phyloP scores from a whole-genome alignment of 2,888 invertebrate species.

The Aproaerema taeniolella region DNA sequence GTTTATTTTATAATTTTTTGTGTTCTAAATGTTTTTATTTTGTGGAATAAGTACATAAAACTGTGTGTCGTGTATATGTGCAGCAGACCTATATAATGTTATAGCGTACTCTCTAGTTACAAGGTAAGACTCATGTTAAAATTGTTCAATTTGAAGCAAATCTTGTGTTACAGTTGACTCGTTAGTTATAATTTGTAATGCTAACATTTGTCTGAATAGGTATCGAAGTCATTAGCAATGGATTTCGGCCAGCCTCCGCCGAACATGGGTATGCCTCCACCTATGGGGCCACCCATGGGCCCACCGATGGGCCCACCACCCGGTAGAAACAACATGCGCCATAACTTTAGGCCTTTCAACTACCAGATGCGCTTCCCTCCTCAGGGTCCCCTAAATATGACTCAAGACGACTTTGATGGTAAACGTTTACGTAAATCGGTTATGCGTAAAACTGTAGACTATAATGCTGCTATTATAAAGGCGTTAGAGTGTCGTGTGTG shows the following conservation, averaged over 20 bases:
- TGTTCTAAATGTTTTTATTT: constrained; percentile 34
- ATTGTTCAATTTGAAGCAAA: constrained; percentile 12
- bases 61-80: constrained; percentile 42
- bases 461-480: constrained; percentile 95
- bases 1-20: constrained; percentile 39
- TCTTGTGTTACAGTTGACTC: constrained; percentile 16
- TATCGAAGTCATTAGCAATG: constrained; percentile 63
- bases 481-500: constrained; percentile 95
- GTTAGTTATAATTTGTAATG: constrained; percentile 38
- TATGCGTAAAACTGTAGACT: constrained; percentile 98
- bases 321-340: constrained; percentile 65
- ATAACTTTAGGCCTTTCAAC: constrained; percentile 69
- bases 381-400: constrained; percentile 81
- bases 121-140: constrained; percentile 51
- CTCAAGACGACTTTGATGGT: constrained; percentile 95
- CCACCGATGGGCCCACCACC: constrained; percentile 48
- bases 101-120: constrained; percentile 42
- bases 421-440: constrained; percentile 96
- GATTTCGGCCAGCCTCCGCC: constrained; percentile 71
- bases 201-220: constrained; percentile 64
- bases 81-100: constrained; percentile 53
- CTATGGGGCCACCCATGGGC: constrained; percentile 41
- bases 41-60: constrained; percentile 28
- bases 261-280: constrained; percentile 63
- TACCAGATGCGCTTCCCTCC: constrained; percentile 73